These are phyloP conservation scores for Corvus moneduloides DNA, from an alignment of 2,113 vertebrate species.

Conservation along the genomic window DNA sequence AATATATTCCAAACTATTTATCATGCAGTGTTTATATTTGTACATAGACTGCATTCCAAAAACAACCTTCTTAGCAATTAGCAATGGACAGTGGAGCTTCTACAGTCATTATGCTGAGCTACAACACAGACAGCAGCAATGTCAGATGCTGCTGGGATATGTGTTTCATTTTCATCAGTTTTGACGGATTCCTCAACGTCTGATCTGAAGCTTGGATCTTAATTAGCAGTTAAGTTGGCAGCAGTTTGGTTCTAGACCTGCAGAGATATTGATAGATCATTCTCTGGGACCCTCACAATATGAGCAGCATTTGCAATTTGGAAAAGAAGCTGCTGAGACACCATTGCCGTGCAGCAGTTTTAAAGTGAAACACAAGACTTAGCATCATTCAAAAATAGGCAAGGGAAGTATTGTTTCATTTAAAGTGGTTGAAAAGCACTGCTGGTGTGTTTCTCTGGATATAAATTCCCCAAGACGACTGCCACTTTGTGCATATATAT, in stretches of 20 bases:
- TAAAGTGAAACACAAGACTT: neutral
- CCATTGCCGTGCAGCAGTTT: neutral
- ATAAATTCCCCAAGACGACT: neutral
- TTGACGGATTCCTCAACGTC: neutral
- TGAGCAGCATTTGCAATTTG: neutral
- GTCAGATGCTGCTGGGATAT: neutral
- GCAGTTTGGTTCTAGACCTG: neutral
- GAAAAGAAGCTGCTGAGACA: neutral
- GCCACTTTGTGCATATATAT: neutral
- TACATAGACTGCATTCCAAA: neutral
- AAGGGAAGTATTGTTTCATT: neutral
- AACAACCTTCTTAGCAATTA: neutral
- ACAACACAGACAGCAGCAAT: neutral
- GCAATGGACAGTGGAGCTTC: neutral
- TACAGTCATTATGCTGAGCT: neutral
- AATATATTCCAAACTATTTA: conserved; percentile 6
- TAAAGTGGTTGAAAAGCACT: neutral
- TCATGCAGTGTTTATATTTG: neutral
- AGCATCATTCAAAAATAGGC: neutral
- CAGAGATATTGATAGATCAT: neutral
- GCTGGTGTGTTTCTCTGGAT: neutral
- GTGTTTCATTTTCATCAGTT: conserved; percentile 1
- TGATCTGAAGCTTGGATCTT: neutral
- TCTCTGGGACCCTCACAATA: neutral
- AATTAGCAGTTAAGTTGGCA: neutral